Conservation (phyloP, 2,113 vertebrate species). For the Prolemur simus region DNA sequence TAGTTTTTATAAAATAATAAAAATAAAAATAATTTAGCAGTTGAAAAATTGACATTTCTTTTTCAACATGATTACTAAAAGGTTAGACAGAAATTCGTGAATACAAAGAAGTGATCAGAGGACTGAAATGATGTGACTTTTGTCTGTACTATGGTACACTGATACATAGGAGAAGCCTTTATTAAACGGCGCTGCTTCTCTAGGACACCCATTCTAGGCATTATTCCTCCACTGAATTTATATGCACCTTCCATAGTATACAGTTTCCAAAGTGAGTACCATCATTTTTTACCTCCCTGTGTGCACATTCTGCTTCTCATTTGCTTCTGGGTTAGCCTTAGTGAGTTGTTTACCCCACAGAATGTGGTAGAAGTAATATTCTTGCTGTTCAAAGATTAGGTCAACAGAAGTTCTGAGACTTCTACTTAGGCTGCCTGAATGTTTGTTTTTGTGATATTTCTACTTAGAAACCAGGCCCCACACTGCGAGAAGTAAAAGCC, state of each 20-base stretch:
- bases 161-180: background rate
- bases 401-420: background rate
- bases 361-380: background rate
- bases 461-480: background rate
- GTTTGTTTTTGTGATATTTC: background rate
- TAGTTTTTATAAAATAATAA: background rate
- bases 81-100: background rate
- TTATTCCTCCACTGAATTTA: background rate
- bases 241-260: background rate
- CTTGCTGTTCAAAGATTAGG: background rate
- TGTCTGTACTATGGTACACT: background rate
- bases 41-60: background rate
- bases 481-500: background rate
- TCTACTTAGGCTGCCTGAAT: background rate
- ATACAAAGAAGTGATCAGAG: background rate
- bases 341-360: background rate
- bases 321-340: background rate
- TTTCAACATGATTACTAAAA: background rate
- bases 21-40: background rate
- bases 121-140: fast-evolving
- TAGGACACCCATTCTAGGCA: background rate
- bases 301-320: background rate
- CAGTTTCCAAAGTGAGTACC: background rate
- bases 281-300: background rate
- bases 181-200: background rate